Base-by-base conservation (phyloP, 2,888 invertebrate species). In the Vesta saturnalis region DNA sequence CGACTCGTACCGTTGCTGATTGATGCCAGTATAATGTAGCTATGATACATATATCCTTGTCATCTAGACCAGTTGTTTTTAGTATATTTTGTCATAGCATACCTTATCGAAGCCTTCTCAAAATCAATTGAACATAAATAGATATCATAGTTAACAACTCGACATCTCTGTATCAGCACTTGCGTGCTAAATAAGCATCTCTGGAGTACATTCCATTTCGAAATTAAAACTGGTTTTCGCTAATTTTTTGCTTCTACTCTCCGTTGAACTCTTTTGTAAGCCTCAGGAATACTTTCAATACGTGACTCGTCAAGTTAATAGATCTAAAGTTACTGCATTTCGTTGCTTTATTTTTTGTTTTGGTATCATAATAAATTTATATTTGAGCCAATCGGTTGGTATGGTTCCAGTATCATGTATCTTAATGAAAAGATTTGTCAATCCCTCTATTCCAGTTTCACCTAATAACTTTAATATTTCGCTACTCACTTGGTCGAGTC, bases 41-140 rank as follows among this genome's bases (percentile, higher is more conserved):
- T n/a, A n/a, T n/a, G n/a, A n/a, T n/a, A n/a, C n/a, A n/a, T n/a
- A n/a, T 21, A 54, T 18, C 54, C 54, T 54, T 54, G 21, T 54
- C 54, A n/a, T 54, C 16, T 54, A 54, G 54, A 10, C 54, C 19
- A 18, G 54, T 21, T 54, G 54, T 54, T 15, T n/a, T 54, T 54
- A 16, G 18, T 54, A 18, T 54, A 54, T 54, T 30, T 30, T 30
- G 30, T 30, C 30, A 30, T 30, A 30, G 10, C 4, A 10, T 6
- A 30, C 10, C 30, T 30, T 30, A 30, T 30, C 4, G 10, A 30
- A 30, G 30, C 30, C 10, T 30, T 30, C 10, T 30, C 30, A 30
- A 30, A 30, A 30, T 30, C 4, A 30, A 30, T 30, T 30, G 30
- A 30, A 30, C 30, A 6, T 30, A 30, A 30, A 30, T 30, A 30